A percentile compares a stretch with the other conserved stretches of the same genome.
Conservation (phyloP, 2,888 invertebrate species). For the Harpagoxenus sublaevis region DNA sequence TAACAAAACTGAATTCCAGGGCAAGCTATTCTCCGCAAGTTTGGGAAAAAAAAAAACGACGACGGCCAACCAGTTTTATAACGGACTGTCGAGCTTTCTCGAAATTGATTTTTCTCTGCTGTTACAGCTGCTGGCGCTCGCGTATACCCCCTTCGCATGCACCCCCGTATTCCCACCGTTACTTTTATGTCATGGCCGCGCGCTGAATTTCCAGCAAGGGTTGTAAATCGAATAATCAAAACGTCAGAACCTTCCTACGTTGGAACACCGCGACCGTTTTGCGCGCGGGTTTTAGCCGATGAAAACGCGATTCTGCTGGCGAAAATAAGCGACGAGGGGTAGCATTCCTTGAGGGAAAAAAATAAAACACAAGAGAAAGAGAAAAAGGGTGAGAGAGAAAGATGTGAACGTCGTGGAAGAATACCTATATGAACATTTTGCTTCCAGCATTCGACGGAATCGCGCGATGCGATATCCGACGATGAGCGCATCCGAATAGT, state of each 20-base stretch:
- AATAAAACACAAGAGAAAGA: conserved; percentile 11
- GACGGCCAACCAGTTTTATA: conserved; percentile 69
- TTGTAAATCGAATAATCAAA: conserved; percentile 79
- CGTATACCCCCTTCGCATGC: conserved; percentile 41
- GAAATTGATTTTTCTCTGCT: conserved; percentile 76
- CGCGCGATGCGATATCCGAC: conserved; percentile 35
- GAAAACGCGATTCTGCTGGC: conserved; percentile 65
- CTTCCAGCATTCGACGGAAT: conserved; percentile 29
- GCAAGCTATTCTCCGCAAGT: conserved; percentile 57
- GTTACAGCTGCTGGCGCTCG: conserved; percentile 62
- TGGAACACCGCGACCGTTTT: conserved; percentile 69
- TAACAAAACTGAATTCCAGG: conserved; percentile 68
- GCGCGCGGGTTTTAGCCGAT: conserved; percentile 66
- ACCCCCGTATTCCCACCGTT: conserved; percentile 56
- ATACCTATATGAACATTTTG: conserved; percentile 19
- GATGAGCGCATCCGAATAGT: conserved; percentile 47
- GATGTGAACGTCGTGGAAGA: conserved; percentile 13
- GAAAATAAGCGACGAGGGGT: conserved; percentile 40
- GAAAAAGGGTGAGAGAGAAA: not conserved
- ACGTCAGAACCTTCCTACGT: conserved; percentile 74
- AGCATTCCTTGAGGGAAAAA: conserved; percentile 29
- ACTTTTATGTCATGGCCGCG: conserved; percentile 74
- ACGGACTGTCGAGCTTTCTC: conserved; percentile 73
- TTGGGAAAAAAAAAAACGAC: conserved; percentile 56
- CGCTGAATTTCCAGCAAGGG: conserved; percentile 74